These are phyloP conservation scores for Meles meles DNA, from an alignment of 2,113 vertebrate genomes.

Conservation along the genomic window DNA sequence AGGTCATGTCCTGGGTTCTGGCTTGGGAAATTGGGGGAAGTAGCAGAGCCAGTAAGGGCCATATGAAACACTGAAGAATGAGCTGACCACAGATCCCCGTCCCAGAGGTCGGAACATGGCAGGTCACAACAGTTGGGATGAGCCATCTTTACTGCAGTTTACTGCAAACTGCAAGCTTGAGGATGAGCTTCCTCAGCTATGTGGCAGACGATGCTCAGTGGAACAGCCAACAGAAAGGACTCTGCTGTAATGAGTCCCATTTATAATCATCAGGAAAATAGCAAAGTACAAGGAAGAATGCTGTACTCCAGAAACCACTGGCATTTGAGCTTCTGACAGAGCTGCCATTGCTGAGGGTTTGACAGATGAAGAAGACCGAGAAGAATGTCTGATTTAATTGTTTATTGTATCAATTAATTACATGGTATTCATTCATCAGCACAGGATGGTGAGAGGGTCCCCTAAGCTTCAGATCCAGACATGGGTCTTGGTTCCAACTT, in stretches of 20 bases:
- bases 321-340: background rate
- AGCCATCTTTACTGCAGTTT: background rate
- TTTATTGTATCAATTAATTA: constrained; percentile 51
- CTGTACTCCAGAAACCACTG: background rate
- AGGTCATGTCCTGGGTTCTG: background rate
- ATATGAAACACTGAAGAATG: rapidly evolving
- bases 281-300: background rate
- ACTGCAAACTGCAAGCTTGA: background rate
- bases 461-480: background rate
- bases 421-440: background rate
- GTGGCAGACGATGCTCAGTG: background rate
- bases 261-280: constrained; percentile 49
- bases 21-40: background rate
- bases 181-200: background rate
- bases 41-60: background rate
- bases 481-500: background rate
- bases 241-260: background rate
- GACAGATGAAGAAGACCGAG: constrained; percentile 51
- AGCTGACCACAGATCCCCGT: rapidly evolving
- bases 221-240: background rate
- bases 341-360: constrained; percentile 5
- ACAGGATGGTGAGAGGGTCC: too few species aligned
- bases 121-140: background rate
- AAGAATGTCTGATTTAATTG: constrained; percentile 48
- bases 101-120: background rate